Evolutionary conservation across 1,140 invertebrate genomes (phyloP).

Genomic region (Sminthurinus signatus): DNA sequence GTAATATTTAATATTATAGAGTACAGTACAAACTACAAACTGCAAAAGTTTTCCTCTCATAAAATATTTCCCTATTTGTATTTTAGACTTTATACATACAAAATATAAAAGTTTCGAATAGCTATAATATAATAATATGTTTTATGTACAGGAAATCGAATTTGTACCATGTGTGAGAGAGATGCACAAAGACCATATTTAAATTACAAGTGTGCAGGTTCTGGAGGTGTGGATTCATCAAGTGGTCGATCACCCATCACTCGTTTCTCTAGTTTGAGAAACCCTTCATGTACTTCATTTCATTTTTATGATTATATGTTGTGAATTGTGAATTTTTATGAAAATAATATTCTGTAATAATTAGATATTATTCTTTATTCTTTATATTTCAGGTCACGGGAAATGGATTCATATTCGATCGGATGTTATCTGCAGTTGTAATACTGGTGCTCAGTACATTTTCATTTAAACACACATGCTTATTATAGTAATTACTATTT

Average conservation of each 20-base stretch:
- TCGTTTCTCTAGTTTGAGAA: no score
- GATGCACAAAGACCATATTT: constrained; percentile 62
- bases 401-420: constrained; percentile 59
- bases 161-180: constrained; percentile 67
- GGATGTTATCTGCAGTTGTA: constrained; percentile 26
- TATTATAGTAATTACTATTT: no score
- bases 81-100: neutral
- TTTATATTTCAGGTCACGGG: no score
- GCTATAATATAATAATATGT: neutral
- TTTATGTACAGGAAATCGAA: constrained; percentile 54
- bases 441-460: constrained; percentile 42
- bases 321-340: no score
- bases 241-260: no score
- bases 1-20: neutral
- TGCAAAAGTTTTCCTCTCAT: neutral
- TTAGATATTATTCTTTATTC: no score
- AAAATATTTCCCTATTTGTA: neutral
- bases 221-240: no score
- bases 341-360: no score
- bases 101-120: neutral
- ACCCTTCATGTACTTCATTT: no score
- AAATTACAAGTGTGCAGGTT: constrained; percentile 70
- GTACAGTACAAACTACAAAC: neutral
- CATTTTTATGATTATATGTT: no score
- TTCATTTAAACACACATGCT: constrained; percentile 44